phyloP scores from a whole-genome alignment of 2,888 invertebrate species.

The Xylocampa areola region DNA sequence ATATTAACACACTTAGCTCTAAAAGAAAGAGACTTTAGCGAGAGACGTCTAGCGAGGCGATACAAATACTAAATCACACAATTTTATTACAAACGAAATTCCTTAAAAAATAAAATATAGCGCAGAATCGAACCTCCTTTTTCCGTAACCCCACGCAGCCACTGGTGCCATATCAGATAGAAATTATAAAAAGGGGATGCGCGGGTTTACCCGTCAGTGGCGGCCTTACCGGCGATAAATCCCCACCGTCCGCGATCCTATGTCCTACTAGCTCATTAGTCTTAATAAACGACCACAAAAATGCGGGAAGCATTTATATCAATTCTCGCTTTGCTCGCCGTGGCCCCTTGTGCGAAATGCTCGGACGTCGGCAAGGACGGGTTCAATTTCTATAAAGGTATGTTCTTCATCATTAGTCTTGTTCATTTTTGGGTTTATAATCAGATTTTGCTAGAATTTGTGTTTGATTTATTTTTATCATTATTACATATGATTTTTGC shows the following conservation, averaged over 20 bases:
- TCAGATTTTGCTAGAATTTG: constrained; percentile 2
- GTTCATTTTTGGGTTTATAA: constrained; percentile 15
- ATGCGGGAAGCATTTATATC: constrained; percentile 82
- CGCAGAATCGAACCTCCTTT: constrained; percentile 54
- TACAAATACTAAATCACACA: no score
- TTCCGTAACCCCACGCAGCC: constrained; percentile 25
- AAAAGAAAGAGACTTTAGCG: no score
- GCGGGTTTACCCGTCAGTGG: constrained; percentile 58
- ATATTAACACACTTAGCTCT: no score
- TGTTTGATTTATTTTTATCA: constrained; percentile 7
- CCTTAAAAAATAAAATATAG: not conserved
- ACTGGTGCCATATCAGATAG: constrained; percentile 40
- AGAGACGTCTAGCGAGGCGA: no score
- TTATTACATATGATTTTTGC: constrained; percentile 12
- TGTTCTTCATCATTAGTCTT: constrained; percentile 35
- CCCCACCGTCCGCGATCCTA: constrained; percentile 50
- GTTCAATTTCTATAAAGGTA: constrained; percentile 87
- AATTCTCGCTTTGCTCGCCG: constrained; percentile 75
- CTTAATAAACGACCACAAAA: constrained; percentile 68
- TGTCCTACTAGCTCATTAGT: constrained; percentile 67
- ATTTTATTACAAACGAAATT: no score
- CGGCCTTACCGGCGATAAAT: constrained; percentile 53
- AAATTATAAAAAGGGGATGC: constrained; percentile 76
- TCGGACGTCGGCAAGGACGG: constrained; percentile 80
- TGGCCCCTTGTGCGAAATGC: constrained; percentile 63